Evolutionary conservation across 1,140 invertebrate genomes (phyloP), one percentile per base, ranked within the genome.

Genomic region (Epicauta chinensis): DNA sequence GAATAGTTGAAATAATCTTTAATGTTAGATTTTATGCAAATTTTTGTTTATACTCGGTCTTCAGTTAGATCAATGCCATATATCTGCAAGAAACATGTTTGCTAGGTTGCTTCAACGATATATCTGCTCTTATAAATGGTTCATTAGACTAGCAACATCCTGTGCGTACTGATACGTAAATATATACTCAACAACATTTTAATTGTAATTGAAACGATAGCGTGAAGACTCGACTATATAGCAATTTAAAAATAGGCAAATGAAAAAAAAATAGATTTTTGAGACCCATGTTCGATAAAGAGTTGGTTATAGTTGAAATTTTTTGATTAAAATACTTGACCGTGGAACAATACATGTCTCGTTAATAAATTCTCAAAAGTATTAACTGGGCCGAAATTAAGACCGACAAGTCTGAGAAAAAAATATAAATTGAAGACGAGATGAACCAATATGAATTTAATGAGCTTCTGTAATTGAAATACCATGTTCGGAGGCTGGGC

Each of bases 381-480:
- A 47, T 47, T 47, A 47, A 47, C 45, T 38, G 34, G 45, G 34
- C 23, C 17, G 45, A 47, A 47, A 47, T 47, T 47, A 47, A 47
- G 45, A 47, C 38, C 38, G 45, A 37, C 36, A 47, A 47, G 45
- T 47, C 45, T 47, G 45, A 23, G 45, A 47, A 47, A 46, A 47
- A 47, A 47, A 47, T 47, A 47, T 47, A 47, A 47, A 47, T 38
- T 47, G 45, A 47, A 47, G 45, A 47, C 45, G 45, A 47, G 45
- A 47, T 47, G 38, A 42, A 51, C 41, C 41, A 53, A 53, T 53
- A 53, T 45, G 42, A 53, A 53, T 53, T 53, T 53, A 53, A 53
- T 53, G 51, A 53, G 51, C 51, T 53, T 34, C 41, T 44, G 41
- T 53, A 53, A 53, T 53, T 53, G 51, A 53, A 53, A 53, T 53